Base-by-base conservation (phyloP, 2,888 invertebrate species). In the Drosophila macrospina region DNA sequence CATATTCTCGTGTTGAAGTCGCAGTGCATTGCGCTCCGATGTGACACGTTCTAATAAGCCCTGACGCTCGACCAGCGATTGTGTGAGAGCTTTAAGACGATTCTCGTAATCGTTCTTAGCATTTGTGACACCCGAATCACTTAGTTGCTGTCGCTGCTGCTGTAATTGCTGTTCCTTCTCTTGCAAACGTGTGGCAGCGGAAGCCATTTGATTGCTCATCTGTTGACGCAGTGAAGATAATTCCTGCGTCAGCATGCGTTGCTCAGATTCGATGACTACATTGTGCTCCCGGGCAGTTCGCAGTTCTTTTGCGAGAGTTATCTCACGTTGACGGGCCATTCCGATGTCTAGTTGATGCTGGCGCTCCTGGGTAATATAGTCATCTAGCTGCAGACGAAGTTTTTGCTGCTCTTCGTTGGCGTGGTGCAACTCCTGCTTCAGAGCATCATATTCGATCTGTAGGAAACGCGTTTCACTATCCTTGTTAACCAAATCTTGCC, bases 31-130 rank as follows among this genome's bases (percentile, higher is more conserved):
- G 89, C 97, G 95, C 87, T 98, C 98, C 0, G 96, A 96, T 57
- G 97, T 94, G 41, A 97, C 93, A 16, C 95, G 93, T 90, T 98
- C 98, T n/a, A 98, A 93, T 76, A 95, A 94, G 42, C 95, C 95
- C 92, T 98, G 98, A 89, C 97, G 97, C 88, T 96, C 94, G 60
- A 98, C 96, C 34, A 98, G 93, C 44, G 96, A 96, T 89, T 97
- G 95, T 0, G 98, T 97, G 13, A 98, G 93, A 1, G 93, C 93
- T 47, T 94, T 93, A 8, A 95, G 91, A 45, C 93, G 91, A 2
- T 71, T 76, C 44, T 90, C 90, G 28, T 80, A 85, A 16, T 78
- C 79, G 1, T 42, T 56, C 13, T 75, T 75, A 11, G 74, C 69
- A 41, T 87, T 88, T 28, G 87, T 82, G 15, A 92, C 90, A 0